A percentile compares a stretch with the other conserved stretches of the same genome.
Conservation (phyloP, 2,797 vertebrate genomes). For the Phrynocephalus vlangalii region DNA sequence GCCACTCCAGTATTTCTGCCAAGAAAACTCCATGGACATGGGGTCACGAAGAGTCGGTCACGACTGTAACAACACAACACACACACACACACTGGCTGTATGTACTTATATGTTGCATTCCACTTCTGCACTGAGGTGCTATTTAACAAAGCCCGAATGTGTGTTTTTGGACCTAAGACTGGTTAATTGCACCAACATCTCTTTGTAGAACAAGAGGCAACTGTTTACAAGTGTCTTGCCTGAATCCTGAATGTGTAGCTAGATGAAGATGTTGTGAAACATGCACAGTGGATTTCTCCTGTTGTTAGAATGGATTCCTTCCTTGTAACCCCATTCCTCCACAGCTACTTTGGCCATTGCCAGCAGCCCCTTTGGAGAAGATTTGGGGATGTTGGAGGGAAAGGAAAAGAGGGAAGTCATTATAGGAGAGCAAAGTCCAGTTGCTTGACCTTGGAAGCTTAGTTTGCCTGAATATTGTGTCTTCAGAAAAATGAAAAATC, state of each 20-base stretch:
- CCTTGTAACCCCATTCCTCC: not conserved
- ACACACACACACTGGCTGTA: no score
- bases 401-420: constrained; percentile 6
- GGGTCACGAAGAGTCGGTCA: no score
- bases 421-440: not conserved
- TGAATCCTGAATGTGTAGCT: not conserved
- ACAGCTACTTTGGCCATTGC: not conserved
- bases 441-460: not conserved
- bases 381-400: no score
- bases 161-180: not conserved
- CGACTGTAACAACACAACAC: no score
- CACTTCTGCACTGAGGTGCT: not conserved
- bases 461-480: not conserved
- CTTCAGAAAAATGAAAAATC: constrained; percentile 23
- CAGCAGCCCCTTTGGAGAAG: not conserved
- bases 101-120: no score
- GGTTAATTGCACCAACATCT: not conserved
- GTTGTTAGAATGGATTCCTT: not conserved
- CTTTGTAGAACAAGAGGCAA: not conserved
- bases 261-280: not conserved
- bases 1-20: no score
- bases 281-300: not conserved
- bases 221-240: not conserved
- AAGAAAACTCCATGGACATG: no score
- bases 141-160: not conserved